These are phyloP conservation scores for Myioborus melanocephalus DNA, from an alignment of 2,797 vertebrate genomes.

Conservation along the genomic window DNA sequence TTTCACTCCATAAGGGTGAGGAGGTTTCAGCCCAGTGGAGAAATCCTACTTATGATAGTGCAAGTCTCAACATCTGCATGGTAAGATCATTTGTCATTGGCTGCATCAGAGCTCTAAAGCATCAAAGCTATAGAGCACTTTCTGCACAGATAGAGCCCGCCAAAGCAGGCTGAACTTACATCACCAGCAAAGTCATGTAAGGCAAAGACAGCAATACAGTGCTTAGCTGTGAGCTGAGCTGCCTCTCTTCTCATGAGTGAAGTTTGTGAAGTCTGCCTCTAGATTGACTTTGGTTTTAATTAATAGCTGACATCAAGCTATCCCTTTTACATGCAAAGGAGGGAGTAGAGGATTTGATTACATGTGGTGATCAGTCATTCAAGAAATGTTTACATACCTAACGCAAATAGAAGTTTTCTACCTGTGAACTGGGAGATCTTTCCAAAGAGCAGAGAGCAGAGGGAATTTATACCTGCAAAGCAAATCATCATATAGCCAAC, in stretches of 20 bases:
- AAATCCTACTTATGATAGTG: not conserved
- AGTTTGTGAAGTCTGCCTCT: not conserved
- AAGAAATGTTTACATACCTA: constrained; percentile 78
- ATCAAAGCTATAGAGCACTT: not conserved
- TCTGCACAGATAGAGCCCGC: not conserved
- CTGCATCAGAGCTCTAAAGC: not conserved
- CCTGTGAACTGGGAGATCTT: constrained; percentile 83
- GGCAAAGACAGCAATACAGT: not conserved
- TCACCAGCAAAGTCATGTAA: not conserved
- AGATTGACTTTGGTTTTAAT: not conserved
- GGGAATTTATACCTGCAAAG: constrained; percentile 84
- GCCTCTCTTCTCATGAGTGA: not conserved
- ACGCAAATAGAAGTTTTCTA: constrained; percentile 77
- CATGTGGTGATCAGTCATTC: not conserved
- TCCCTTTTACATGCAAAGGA: not conserved
- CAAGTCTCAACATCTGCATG: not conserved
- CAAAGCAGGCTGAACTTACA: not conserved
- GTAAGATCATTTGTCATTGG: not conserved
- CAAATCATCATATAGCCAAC: constrained; percentile 94
- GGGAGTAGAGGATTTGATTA: not conserved
- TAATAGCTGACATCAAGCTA: not conserved
- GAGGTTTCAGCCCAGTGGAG: not conserved
- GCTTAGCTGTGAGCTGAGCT: not conserved
- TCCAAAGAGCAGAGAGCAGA: constrained; percentile 85
- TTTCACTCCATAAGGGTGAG: not conserved